Evolutionary conservation across 2,113 vertebrate genomes (phyloP).

Genomic region (Eidolon helvum): DNA sequence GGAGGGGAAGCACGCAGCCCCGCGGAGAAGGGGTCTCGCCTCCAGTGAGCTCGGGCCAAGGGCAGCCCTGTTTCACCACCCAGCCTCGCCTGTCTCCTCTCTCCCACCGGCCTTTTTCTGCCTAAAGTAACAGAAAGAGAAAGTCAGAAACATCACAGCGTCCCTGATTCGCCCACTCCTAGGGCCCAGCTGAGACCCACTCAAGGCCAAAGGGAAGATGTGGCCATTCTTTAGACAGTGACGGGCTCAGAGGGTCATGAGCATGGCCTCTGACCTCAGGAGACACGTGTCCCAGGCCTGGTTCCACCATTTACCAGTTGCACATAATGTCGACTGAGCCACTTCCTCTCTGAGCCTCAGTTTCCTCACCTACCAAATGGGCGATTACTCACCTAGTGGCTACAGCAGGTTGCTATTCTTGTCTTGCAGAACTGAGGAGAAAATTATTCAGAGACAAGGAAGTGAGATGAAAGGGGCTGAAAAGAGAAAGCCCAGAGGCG

Average conservation of each 20-base stretch:
- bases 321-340: rapidly evolving
- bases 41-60: too few species aligned
- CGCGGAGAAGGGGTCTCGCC: background rate
- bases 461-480: background rate
- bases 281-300: background rate
- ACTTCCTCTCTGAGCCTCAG: background rate
- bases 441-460: background rate
- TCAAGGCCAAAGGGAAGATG: background rate
- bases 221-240: background rate
- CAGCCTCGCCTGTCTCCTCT: background rate
- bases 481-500: background rate
- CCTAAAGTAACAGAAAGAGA: background rate
- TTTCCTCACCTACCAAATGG: background rate
- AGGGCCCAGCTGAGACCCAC: background rate
- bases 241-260: background rate
- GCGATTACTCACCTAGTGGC: too few species aligned
- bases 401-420: background rate
- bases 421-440: background rate
- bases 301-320: background rate
- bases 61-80: background rate
- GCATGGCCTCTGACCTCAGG: background rate
- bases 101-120: background rate
- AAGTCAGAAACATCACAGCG: background rate
- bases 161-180: background rate
- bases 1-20: background rate